These are phyloP conservation scores for Entomobrya proxima DNA, from an alignment of 2,888 invertebrate species.

Conservation along the genomic window DNA sequence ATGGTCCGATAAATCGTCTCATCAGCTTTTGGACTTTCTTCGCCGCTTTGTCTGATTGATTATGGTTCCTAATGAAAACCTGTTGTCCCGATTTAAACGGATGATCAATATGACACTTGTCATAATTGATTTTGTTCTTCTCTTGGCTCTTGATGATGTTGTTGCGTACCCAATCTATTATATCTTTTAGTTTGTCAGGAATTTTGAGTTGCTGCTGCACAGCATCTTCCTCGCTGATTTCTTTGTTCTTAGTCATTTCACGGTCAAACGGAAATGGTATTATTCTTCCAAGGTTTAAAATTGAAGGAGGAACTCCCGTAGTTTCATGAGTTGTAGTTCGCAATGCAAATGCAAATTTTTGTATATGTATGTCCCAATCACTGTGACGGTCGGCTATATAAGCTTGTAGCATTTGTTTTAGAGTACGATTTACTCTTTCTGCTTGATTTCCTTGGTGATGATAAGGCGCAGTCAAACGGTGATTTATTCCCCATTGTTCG, in stretches of 20 bases:
- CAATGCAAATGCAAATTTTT: not conserved
- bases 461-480: conserved; percentile 38
- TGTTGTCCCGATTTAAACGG: not conserved
- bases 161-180: not conserved
- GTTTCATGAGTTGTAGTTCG: not conserved
- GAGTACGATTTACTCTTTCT: conserved; percentile 53
- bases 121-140: not conserved
- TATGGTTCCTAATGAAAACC: not conserved
- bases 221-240: not conserved
- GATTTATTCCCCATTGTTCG: conserved; percentile 50
- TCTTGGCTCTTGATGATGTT: not conserved
- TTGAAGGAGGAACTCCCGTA: not conserved
- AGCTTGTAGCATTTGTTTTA: conserved; percentile 49
- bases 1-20: not conserved
- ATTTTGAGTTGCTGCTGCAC: not conserved
- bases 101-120: not conserved
- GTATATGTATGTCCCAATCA: not conserved
- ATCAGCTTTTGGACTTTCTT: not conserved
- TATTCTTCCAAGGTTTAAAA: not conserved
- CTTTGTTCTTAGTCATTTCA: not conserved
- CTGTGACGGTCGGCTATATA: not conserved
- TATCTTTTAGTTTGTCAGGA: not conserved
- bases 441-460: conserved; percentile 47
- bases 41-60: not conserved
- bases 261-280: not conserved